Percentiles rank a stretch among this genome's conserved stretches.
These are phyloP conservation scores for Arge pagana DNA, from an alignment of 2,888 invertebrate genomes.

Conservation along the genomic window DNA sequence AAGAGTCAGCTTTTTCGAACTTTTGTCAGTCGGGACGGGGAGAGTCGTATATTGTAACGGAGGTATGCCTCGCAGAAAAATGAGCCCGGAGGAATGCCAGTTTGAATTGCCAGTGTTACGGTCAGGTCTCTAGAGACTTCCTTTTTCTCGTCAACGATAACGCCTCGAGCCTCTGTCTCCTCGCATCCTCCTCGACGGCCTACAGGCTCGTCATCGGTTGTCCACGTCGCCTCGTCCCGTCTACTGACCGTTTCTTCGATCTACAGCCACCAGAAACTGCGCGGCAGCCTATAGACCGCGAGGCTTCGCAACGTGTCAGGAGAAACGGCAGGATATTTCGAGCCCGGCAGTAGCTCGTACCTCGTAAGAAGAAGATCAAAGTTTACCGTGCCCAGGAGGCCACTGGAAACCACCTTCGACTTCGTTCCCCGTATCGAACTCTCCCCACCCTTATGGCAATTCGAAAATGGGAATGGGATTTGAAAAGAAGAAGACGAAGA, in stretches of 20 bases:
- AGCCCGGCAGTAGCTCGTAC: conserved; percentile 14
- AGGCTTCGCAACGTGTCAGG: conserved; percentile 16
- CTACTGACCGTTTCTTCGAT: not conserved
- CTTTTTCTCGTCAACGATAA: no score
- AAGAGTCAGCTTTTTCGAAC: no score
- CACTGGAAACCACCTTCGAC: conserved; percentile 15
- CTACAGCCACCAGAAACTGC: conserved; percentile 11
- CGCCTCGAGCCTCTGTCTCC: not conserved
- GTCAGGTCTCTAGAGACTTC: conserved; percentile 19
- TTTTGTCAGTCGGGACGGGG: no score
- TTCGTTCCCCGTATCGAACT: conserved; percentile 22
- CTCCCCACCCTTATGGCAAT: no score
- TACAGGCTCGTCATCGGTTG: no score
- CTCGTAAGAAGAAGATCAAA: conserved; percentile 28
- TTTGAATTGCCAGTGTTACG: conserved; percentile 21
- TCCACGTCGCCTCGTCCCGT: not conserved
- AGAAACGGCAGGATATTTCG: conserved; percentile 19
- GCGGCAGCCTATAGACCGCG: conserved; percentile 18
- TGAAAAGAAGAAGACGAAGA: no score
- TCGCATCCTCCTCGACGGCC: conserved; percentile 12
- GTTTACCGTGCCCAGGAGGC: conserved; percentile 29
- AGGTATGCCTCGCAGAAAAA: conserved; percentile 20
- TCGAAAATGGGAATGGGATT: no score
- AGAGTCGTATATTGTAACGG: no score
- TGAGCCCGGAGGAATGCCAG: conserved; percentile 21